Evolutionary conservation across 1,140 invertebrate species (phyloP).

Genomic region (Aphis craccivora): DNA sequence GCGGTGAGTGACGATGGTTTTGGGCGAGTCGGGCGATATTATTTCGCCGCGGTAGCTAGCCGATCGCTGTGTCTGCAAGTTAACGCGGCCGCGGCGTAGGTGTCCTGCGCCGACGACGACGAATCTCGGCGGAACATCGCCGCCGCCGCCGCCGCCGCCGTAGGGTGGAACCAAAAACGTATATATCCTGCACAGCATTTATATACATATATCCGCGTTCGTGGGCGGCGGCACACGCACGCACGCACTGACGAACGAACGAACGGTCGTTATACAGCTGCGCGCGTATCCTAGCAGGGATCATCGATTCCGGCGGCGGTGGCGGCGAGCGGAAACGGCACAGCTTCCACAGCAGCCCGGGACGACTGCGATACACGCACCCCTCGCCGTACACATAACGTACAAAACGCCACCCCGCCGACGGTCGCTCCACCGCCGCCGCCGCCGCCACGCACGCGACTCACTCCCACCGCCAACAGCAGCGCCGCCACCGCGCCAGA

Average conservation of each 20-base stretch:
- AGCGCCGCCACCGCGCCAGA: background rate
- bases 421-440: background rate
- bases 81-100: background rate
- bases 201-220: background rate
- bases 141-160: background rate
- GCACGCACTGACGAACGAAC: background rate
- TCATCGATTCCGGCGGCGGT: constrained; percentile 24
- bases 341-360: constrained; percentile 34
- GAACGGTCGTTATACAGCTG: constrained; percentile 12
- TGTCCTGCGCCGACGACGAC: background rate
- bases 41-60: background rate
- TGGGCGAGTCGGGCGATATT: background rate
- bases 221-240: background rate
- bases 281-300: constrained; percentile 37
- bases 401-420: background rate
- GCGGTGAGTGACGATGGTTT: background rate
- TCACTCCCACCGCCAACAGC: background rate
- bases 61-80: background rate
- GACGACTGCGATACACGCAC: background rate
- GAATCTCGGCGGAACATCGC: background rate
- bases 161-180: constrained; percentile 28
- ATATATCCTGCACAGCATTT: background rate
- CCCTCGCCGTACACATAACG: background rate
- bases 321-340: background rate
- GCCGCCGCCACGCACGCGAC: accelerated